Percentiles rank a stretch among this genome's conserved stretches.
Conservation (phyloP, 64 coral and sea anemone genomes). For the Stichodactyla helianthus region DNA sequence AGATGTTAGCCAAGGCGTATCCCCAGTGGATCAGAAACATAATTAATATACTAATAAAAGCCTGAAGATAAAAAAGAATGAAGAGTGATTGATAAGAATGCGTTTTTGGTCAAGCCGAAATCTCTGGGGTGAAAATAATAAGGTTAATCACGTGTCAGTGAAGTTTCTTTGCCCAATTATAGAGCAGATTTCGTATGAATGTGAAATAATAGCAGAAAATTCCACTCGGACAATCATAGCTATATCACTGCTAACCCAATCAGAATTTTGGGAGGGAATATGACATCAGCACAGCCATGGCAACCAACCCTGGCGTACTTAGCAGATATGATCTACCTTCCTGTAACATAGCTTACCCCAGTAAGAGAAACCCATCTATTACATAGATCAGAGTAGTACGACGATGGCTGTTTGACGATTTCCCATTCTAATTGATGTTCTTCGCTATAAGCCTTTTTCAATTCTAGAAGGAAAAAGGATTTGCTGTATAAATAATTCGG, state of each 20-base stretch:
- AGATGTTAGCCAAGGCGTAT: constrained; percentile 93
- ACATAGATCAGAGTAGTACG: constrained; percentile 89
- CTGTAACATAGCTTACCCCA: constrained; percentile 58
- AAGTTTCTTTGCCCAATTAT: neutral
- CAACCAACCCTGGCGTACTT: too few species aligned
- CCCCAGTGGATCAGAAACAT: constrained; percentile 99
- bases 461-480: constrained; percentile 6
- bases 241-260: neutral
- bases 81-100: neutral
- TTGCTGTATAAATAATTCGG: too few species aligned
- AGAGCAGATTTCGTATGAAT: neutral
- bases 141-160: neutral
- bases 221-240: neutral
- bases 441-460: constrained; percentile 60
- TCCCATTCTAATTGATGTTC: constrained; percentile 88
- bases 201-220: neutral
- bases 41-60: constrained; percentile 86
- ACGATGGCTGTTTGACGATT: constrained; percentile 85
- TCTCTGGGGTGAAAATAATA: too few species aligned
- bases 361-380: constrained; percentile 98
- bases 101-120: neutral
- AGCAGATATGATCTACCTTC: too few species aligned
- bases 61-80: constrained; percentile 42
- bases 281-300: too few species aligned
- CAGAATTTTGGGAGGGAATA: too few species aligned